These are phyloP conservation scores for Sus scrofa DNA, from an alignment of 2,113 vertebrate genomes.

Conservation along the genomic window DNA sequence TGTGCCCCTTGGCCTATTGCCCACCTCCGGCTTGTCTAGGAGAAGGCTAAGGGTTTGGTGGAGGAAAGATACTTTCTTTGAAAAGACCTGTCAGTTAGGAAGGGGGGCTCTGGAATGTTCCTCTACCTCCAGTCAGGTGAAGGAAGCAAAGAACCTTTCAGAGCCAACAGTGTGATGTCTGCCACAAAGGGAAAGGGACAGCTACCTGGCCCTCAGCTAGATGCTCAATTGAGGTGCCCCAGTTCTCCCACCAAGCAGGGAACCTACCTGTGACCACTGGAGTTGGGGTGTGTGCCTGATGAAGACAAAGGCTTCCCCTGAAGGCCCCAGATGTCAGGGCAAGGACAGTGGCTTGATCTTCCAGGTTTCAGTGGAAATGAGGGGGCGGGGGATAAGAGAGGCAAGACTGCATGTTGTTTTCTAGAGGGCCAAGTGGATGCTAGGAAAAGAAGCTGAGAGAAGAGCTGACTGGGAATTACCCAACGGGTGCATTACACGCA, in stretches of 20 bases:
- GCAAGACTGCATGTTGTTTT: neutral
- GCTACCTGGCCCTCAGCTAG: neutral
- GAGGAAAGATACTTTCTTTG: neutral
- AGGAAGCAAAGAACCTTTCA: neutral
- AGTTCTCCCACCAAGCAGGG: neutral
- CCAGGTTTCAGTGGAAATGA: neutral
- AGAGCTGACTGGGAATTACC: neutral
- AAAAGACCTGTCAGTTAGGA: neutral
- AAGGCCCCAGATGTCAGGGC: neutral
- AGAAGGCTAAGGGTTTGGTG: neutral
- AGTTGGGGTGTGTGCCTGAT: neutral
- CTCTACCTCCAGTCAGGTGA: neutral
- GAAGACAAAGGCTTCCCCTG: neutral
- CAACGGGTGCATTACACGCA: too few relatives aligned
- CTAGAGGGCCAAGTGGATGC: neutral
- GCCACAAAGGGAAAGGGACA: neutral
- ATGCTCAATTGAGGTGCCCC: neutral
- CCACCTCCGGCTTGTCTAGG: neutral
- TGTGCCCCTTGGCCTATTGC: neutral
- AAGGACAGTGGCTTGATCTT: too few relatives aligned
- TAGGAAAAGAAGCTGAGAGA: neutral
- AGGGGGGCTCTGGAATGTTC: neutral
- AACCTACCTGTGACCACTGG: neutral
- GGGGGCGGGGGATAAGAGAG: accelerated
- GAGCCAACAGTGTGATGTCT: neutral